These are phyloP conservation scores for Oikopleura albicans DNA, from an alignment of 23 tunicate genomes.

Conservation along the genomic window DNA sequence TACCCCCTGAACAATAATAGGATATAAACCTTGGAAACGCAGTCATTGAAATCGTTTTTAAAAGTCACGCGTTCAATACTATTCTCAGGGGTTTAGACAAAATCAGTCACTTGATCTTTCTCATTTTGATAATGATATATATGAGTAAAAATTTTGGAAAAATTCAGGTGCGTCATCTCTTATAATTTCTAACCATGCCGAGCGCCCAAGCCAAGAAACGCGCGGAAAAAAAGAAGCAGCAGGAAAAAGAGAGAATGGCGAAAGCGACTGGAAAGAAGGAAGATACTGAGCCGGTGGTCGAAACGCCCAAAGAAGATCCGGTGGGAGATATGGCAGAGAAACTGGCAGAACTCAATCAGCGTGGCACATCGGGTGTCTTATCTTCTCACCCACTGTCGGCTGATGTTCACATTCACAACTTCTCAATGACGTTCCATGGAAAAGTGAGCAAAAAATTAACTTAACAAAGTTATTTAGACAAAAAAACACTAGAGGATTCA, in stretches of 20 bases:
- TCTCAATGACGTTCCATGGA: constrained; percentile 58
- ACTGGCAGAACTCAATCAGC: not conserved
- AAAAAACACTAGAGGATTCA: not conserved
- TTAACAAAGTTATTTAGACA: not conserved
- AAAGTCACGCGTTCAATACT: too few relatives aligned
- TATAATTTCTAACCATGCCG: too few relatives aligned
- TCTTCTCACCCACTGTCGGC: constrained; percentile 54
- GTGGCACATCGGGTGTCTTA: constrained; percentile 35
- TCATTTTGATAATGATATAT: too few relatives aligned
- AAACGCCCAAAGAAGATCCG: not conserved
- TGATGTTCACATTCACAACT: constrained; percentile 65
- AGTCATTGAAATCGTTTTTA: too few relatives aligned
- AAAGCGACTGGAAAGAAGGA: not conserved
- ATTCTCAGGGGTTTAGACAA: too few relatives aligned
- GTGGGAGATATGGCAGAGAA: not conserved
- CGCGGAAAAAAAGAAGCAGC: not conserved
- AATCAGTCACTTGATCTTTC: too few relatives aligned
- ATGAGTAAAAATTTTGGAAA: too few relatives aligned
- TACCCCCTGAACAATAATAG: too few relatives aligned
- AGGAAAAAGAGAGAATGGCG: not conserved
- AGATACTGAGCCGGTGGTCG: not conserved
- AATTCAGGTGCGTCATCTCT: too few relatives aligned
- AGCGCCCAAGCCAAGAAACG: not conserved
- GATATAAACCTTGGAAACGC: too few relatives aligned
- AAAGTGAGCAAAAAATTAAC: constrained; percentile 25